These are phyloP conservation scores for Odocoileus hemionus DNA, from an alignment of 2,113 vertebrate species.

Conservation along the genomic window DNA sequence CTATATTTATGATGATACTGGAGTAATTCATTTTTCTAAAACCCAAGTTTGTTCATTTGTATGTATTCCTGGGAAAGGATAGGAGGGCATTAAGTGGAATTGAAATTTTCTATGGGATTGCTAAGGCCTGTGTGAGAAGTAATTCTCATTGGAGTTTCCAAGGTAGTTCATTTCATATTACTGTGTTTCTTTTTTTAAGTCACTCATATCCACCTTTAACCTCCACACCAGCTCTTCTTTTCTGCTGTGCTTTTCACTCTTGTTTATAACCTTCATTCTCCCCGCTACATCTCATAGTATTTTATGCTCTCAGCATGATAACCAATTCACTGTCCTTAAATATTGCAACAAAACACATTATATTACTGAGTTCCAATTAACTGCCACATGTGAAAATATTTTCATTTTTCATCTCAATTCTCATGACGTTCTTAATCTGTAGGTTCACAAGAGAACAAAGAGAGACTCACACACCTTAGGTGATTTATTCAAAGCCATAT, in stretches of 20 bases:
- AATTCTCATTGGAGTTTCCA: background rate
- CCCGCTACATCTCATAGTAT: background rate
- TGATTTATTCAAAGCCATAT: background rate
- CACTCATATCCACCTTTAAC: background rate
- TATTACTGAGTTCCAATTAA: background rate
- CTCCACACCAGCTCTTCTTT: background rate
- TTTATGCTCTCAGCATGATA: background rate
- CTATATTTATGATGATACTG: background rate
- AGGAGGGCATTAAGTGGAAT: background rate
- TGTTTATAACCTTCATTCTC: background rate
- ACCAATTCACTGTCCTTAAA: background rate
- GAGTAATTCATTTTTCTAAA: background rate
- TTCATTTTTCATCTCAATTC: background rate
- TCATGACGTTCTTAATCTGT: background rate
- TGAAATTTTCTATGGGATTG: background rate
- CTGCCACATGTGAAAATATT: background rate
- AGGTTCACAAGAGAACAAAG: background rate
- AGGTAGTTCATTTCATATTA: background rate
- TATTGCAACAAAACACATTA: background rate
- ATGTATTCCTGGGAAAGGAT: background rate
- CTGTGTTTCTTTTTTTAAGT: background rate
- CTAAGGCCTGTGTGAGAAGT: background rate
- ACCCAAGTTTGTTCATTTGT: background rate
- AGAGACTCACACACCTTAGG: background rate
- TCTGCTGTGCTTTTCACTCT: background rate